Evolutionary conservation across 2,797 vertebrate genomes (phyloP).

Genomic region (Scolopax rusticola): DNA sequence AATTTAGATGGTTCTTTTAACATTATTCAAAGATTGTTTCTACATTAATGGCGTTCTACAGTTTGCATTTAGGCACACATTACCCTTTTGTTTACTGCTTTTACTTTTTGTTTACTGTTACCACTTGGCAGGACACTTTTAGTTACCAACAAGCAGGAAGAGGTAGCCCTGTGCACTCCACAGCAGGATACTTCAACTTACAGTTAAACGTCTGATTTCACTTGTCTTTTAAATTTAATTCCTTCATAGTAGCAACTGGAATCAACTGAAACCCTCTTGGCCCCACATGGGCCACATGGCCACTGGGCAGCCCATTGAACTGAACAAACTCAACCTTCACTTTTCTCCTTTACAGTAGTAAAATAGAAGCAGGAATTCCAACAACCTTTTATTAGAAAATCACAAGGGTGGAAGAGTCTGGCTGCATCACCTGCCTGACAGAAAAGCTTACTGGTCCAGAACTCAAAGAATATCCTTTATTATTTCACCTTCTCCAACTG

Average conservation of each 20-base stretch:
- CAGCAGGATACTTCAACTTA: neutral
- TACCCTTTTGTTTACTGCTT: neutral
- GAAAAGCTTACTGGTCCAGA: neutral
- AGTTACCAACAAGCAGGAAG: neutral
- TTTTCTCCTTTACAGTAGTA: neutral
- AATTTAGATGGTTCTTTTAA: neutral
- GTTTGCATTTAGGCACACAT: neutral
- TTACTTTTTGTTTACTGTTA: neutral
- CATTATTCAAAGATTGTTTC: neutral
- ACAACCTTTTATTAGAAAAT: neutral
- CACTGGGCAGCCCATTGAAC: neutral
- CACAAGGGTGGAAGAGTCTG: neutral
- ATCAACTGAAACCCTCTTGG: neutral
- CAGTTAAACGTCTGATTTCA: neutral
- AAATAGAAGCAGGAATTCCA: neutral
- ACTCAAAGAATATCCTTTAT: neutral
- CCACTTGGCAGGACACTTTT: neutral
- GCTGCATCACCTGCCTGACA: neutral
- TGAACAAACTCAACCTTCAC: neutral
- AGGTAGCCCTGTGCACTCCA: neutral
- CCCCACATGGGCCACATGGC: no score
- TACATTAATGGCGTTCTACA: neutral
- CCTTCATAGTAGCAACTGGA: neutral
- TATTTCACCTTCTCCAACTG: neutral
- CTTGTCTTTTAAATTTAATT: neutral